phyloP scores from a whole-genome alignment of 2,113 vertebrate genomes.

The Myanophis thanlyinensis region DNA sequence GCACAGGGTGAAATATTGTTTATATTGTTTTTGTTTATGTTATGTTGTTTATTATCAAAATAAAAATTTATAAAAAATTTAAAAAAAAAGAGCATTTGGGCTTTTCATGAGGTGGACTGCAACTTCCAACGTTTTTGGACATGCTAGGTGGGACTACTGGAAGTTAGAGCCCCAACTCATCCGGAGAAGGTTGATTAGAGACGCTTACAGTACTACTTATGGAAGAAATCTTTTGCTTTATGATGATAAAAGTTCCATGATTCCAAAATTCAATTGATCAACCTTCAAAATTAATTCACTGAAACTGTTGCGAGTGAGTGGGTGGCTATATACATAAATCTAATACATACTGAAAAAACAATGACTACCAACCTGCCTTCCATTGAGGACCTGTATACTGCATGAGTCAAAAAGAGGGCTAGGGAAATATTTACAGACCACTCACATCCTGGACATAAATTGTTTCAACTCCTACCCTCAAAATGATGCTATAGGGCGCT shows the following conservation, averaged over 20 bases:
- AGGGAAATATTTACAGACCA: too few species aligned
- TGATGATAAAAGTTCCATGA: background rate
- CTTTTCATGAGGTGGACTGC: background rate
- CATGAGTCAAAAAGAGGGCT: too few species aligned
- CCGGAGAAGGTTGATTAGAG: background rate
- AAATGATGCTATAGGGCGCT: too few species aligned
- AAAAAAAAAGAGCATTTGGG: background rate
- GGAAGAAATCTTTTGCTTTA: background rate
- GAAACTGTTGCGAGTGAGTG: background rate
- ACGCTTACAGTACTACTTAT: background rate
- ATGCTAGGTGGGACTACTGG: background rate
- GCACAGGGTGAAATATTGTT: too few species aligned
- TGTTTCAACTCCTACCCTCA: too few species aligned
- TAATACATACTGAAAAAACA: too few species aligned
- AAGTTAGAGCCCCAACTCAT: background rate
- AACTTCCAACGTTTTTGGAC: background rate
- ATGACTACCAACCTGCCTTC: too few species aligned
- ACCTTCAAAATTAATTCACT: background rate
- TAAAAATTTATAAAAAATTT: too few species aligned
- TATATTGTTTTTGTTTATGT: too few species aligned
- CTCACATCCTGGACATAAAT: too few species aligned
- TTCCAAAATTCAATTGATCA: background rate
- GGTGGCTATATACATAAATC: background rate
- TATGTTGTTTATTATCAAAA: too few species aligned
- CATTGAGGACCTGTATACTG: too few species aligned